phyloP scores from a whole-genome alignment of 2,797 vertebrate species.

The Spondyliosoma cantharus region DNA sequence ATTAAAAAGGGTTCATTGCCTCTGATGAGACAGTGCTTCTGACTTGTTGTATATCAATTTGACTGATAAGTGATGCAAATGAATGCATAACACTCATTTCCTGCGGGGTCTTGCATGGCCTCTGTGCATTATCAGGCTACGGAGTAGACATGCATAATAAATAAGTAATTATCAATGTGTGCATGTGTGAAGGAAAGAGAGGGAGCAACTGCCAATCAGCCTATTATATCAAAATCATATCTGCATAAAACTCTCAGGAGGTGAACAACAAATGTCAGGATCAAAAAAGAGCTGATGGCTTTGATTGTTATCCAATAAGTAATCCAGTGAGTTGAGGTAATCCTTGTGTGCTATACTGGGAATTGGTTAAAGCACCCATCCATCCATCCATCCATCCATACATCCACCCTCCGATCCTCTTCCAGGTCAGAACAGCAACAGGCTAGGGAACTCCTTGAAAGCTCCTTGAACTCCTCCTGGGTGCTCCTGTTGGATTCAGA shows the following conservation, averaged over 20 bases:
- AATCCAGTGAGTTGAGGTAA: background rate
- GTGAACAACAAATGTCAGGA: background rate
- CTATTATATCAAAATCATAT: background rate
- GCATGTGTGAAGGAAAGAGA: background rate
- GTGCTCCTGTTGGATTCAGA: constrained; percentile 4
- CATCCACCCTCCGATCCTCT: background rate
- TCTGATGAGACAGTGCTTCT: constrained; percentile 1
- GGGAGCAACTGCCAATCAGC: background rate
- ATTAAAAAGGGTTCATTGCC: background rate
- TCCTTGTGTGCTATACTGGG: background rate
- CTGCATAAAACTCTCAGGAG: background rate
- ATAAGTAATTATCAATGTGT: constrained; percentile 21
- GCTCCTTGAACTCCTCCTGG: background rate
- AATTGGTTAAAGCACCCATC: background rate
- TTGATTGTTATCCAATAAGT: background rate
- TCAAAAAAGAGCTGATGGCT: background rate
- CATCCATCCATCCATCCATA: background rate
- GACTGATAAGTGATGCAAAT: constrained; percentile 24
- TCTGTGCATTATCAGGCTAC: constrained; percentile 17
- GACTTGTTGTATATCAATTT: background rate
- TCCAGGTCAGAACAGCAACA: background rate
- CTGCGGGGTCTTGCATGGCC: constrained; percentile 3
- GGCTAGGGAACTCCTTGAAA: too few relatives aligned
- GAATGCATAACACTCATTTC: background rate
- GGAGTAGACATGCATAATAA: constrained; percentile 8